Evolutionary conservation across 2,113 vertebrate genomes (phyloP).

Genomic region (Elaphurus davidianus): DNA sequence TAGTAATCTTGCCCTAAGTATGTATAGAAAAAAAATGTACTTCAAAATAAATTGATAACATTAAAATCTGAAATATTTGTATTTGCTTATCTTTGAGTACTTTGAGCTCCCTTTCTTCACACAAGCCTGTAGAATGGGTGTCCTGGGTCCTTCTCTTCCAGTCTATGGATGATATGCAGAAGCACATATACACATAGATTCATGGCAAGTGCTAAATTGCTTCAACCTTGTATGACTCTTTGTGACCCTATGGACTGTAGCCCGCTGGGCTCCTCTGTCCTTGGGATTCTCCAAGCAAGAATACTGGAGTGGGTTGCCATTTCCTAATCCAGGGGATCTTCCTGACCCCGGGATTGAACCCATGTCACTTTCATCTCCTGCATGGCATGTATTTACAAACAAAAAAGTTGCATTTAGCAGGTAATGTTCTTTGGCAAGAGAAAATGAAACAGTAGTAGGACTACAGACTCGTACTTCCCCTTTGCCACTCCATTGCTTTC

Average conservation of each 20-base stretch:
- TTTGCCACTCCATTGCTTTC: not conserved
- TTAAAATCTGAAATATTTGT: slow-evolving; percentile 26
- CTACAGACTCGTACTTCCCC: not conserved
- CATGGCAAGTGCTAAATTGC: not conserved
- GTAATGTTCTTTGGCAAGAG: not conserved
- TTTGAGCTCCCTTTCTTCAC: not conserved
- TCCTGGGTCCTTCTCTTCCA: not conserved
- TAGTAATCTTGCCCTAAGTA: not conserved
- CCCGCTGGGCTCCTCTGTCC: not conserved
- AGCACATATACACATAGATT: not conserved
- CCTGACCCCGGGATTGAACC: not conserved
- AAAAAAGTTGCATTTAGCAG: not conserved
- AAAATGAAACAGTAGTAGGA: not conserved
- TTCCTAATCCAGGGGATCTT: not conserved
- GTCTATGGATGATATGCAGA: not conserved
- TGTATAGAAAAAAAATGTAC: slow-evolving; percentile 11
- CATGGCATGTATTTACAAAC: not conserved
- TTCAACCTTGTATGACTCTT: not conserved
- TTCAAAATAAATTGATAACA: slow-evolving; percentile 61
- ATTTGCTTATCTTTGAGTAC: slow-evolving; percentile 37
- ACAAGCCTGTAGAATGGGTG: not conserved
- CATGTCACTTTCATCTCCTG: not conserved
- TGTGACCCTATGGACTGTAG: not conserved
- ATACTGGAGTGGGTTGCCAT: not conserved
- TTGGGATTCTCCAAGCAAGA: not conserved